phyloP scores from a whole-genome alignment of 1,140 invertebrate genomes.

The Megalopta genalis region DNA sequence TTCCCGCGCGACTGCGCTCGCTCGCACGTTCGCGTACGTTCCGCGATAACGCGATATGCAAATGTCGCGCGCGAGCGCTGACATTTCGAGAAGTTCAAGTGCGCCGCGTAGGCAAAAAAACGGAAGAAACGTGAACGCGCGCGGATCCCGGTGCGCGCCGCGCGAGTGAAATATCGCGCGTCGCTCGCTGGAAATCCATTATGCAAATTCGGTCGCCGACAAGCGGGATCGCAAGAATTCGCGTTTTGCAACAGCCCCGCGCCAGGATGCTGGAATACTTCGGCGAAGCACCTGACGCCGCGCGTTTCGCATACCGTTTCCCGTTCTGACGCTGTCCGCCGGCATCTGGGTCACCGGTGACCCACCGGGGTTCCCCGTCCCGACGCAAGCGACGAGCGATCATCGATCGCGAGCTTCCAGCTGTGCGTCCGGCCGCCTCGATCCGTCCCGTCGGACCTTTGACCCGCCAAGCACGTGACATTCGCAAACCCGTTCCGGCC shows the following conservation, averaged over 20 bases:
- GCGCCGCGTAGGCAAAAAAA: background rate
- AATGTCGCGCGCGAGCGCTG: background rate
- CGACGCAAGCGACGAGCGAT: background rate
- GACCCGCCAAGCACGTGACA: background rate
- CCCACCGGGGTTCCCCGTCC: background rate
- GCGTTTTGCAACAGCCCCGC: constrained; percentile 23
- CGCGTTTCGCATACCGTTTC: background rate
- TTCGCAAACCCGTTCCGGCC: background rate
- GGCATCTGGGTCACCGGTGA: background rate
- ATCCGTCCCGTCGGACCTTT: background rate
- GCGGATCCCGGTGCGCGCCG: too few relatives aligned
- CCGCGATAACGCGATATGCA: background rate
- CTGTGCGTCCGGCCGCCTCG: background rate
- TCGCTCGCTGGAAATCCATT: background rate
- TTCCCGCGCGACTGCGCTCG: background rate
- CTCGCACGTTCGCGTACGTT: too few relatives aligned
- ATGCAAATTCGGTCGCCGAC: constrained; percentile 8
- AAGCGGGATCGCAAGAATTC: constrained; percentile 13
- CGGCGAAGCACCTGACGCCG: too few relatives aligned
- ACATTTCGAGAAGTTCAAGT: constrained; percentile 39
- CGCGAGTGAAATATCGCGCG: background rate
- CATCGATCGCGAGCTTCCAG: too few relatives aligned
- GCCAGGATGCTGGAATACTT: too few relatives aligned
- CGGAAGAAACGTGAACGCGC: too few relatives aligned
- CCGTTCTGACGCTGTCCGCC: background rate